Conservation (phyloP, 2,888 invertebrate species). For the Steinernema carpocapsae region DNA sequence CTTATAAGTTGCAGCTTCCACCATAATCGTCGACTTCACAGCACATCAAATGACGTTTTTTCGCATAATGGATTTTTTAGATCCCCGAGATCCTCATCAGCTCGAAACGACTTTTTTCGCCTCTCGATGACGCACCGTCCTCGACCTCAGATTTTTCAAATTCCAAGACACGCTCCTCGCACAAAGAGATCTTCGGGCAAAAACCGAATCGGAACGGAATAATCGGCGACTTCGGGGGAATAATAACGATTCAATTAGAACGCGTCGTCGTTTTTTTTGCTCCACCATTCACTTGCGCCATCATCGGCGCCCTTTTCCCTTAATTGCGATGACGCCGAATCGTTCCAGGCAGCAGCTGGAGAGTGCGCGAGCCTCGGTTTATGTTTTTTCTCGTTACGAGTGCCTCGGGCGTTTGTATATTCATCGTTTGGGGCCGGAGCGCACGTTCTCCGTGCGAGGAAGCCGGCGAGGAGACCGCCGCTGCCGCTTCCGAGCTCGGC, state of each 20-base stretch:
- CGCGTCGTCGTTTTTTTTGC: too few relatives aligned
- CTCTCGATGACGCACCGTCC: too few relatives aligned
- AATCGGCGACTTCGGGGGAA: neutral
- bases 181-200: too few relatives aligned
- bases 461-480: neutral
- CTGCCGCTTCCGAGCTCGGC: neutral
- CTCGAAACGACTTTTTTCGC: too few relatives aligned
- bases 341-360: neutral
- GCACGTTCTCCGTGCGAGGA: neutral
- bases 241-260: neutral
- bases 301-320: neutral
- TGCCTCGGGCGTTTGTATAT: constrained; percentile 15
- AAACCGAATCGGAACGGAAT: too few relatives aligned
- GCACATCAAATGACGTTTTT: too few relatives aligned
- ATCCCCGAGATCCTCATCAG: too few relatives aligned
- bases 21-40: too few relatives aligned
- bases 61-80: too few relatives aligned
- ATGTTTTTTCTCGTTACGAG: neutral
- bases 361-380: neutral
- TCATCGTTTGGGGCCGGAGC: neutral
- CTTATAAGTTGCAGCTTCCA: too few relatives aligned
- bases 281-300: neutral
- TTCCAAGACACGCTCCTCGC: too few relatives aligned
- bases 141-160: too few relatives aligned
- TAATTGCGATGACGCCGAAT: neutral